Percentiles rank a stretch among this genome's conserved stretches.
These are phyloP conservation scores for Grammomys surdaster DNA, from an alignment of 2,113 vertebrate genomes.

Conservation along the genomic window DNA sequence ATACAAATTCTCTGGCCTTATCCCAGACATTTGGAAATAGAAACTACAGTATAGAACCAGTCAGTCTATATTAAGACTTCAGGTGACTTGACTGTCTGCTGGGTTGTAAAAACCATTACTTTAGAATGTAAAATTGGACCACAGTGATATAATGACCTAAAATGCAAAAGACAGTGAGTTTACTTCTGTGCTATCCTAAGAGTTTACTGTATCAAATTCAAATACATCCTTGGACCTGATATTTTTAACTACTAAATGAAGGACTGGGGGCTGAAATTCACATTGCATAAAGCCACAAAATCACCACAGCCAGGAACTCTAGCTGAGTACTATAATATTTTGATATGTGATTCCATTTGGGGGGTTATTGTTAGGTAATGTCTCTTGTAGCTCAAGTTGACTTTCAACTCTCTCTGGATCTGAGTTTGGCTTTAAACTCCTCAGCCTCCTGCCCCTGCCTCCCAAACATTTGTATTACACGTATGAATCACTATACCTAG, in stretches of 20 bases:
- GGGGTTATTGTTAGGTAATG: neutral
- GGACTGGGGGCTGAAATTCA: neutral
- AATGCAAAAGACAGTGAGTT: constrained; percentile 15
- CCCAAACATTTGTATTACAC: neutral
- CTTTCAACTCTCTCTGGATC: neutral
- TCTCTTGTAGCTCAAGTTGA: neutral
- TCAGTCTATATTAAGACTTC: neutral
- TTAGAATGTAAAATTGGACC: neutral
- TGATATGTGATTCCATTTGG: constrained; percentile 16
- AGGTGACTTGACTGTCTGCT: neutral
- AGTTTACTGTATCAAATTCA: constrained; percentile 21
- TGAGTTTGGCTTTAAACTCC: neutral
- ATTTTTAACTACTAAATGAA: constrained; percentile 43
- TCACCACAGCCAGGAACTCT: neutral
- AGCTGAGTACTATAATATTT: constrained; percentile 7
- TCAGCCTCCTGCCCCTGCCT: neutral
- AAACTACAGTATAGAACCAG: neutral
- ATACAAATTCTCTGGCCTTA: constrained; percentile 21
- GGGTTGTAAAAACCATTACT: neutral
- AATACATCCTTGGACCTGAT: neutral
- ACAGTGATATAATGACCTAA: neutral
- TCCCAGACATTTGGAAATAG: neutral
- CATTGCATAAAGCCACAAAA: constrained; percentile 50
- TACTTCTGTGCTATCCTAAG: constrained; percentile 32
- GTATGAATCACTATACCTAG: neutral